Evolutionary conservation across 2,797 vertebrate species (phyloP).

Genomic region (Cuculus canorus): DNA sequence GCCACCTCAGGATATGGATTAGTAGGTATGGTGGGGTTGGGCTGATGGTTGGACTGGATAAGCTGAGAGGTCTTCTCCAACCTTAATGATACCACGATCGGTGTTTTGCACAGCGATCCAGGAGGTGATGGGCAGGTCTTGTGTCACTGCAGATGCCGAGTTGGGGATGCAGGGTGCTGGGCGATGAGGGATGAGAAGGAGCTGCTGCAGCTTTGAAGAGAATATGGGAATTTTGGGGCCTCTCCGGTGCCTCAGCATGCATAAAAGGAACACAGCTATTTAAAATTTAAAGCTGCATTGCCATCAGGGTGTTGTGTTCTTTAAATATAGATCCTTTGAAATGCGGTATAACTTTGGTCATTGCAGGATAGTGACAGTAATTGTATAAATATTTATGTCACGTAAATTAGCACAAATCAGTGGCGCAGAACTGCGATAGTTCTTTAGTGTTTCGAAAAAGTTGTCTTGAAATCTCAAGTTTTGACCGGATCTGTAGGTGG

Average conservation of each 20-base stretch:
- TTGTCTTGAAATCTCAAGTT: background rate
- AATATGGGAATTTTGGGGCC: background rate
- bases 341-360: background rate
- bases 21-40: no score
- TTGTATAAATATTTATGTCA: conserved; percentile 6
- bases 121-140: background rate
- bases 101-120: background rate
- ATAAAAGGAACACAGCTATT: background rate
- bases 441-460: background rate
- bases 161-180: background rate
- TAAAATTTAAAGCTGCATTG: background rate
- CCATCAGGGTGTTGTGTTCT: background rate
- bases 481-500: background rate
- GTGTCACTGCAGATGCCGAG: background rate
- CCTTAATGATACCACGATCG: no score
- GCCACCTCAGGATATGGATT: no score
- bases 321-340: conserved; percentile 31
- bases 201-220: background rate
- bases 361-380: background rate
- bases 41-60: no score
- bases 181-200: background rate
- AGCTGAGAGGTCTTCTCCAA: no score
- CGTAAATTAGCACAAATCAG: background rate
- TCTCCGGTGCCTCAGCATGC: accelerated
- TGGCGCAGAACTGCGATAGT: background rate